Percentiles rank a stretch among this genome's conserved stretches.
Conservation (phyloP, 2,888 invertebrate species). For the Helobdella robusta region DNA sequence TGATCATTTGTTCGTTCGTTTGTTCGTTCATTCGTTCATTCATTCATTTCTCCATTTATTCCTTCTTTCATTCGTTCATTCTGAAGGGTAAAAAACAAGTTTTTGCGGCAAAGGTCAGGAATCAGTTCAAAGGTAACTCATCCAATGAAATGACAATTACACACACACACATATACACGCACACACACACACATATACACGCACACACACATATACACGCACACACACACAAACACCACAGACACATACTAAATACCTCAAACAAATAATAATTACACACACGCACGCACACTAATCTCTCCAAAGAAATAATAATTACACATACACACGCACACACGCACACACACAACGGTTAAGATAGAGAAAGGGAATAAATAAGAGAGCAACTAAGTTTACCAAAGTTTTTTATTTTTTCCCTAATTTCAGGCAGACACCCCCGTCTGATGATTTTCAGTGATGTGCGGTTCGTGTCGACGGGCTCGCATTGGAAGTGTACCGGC, state of each 20-base stretch:
- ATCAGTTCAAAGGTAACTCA: neutral
- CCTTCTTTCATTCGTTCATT: too few relatives aligned
- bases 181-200: slow-evolving; percentile 4
- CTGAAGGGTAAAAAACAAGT: too few relatives aligned
- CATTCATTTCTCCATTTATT: too few relatives aligned
- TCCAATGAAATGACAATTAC: neutral
- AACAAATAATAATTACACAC: neutral
- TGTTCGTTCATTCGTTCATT: too few relatives aligned
- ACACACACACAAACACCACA: neutral
- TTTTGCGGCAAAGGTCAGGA: too few relatives aligned
- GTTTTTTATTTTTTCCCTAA: too few relatives aligned
- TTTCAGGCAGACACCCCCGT: too few relatives aligned
- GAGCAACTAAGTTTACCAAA: too few relatives aligned
- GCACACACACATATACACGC: neutral
- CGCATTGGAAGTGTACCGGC: too few relatives aligned
- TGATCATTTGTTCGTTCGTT: too few relatives aligned
- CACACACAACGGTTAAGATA: slow-evolving; percentile 4
- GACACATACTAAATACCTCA: neutral
- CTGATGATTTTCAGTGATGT: too few relatives aligned
- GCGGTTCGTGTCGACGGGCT: too few relatives aligned
- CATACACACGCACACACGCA: slow-evolving; percentile 6
- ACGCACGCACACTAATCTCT: neutral
- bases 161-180: neutral
- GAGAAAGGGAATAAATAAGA: neutral
- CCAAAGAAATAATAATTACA: neutral